Evolutionary conservation across 2,797 vertebrate genomes (phyloP).

Genomic region (Arrhamphus sclerolepis): DNA sequence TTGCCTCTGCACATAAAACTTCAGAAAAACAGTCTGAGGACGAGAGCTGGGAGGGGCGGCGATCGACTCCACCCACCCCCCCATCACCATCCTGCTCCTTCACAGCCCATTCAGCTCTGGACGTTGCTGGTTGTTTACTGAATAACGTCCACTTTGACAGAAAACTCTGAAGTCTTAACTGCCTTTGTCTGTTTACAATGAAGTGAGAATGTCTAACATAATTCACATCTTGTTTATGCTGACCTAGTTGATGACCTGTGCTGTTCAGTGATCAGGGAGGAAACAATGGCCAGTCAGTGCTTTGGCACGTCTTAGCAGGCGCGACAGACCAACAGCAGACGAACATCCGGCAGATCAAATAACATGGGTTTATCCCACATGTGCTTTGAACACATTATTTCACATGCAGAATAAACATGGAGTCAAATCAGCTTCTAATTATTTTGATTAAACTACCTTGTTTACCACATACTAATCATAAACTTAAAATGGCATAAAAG

Average conservation of each 20-base stretch:
- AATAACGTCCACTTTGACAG: slow-evolving; percentile 39
- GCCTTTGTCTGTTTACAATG: slow-evolving; percentile 38
- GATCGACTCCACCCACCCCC: slow-evolving; percentile 38
- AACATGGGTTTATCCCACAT: slow-evolving; percentile 29
- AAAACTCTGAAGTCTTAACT: slow-evolving; percentile 48
- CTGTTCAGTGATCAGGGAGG: slow-evolving; percentile 28
- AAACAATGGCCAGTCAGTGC: slow-evolving; percentile 46
- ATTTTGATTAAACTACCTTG: background rate
- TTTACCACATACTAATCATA: background rate
- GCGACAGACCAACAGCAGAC: slow-evolving; percentile 40
- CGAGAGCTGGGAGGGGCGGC: slow-evolving; percentile 44
- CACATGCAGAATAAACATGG: slow-evolving; percentile 1
- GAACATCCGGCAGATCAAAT: slow-evolving; percentile 44
- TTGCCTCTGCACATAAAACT: slow-evolving; percentile 76
- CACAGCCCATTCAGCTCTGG: slow-evolving; percentile 38
- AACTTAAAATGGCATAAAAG: background rate
- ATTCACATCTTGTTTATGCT: slow-evolving; percentile 25
- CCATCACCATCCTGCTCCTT: slow-evolving; percentile 22
- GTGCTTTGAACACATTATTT: slow-evolving; percentile 23
- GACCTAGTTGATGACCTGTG: slow-evolving; percentile 17
- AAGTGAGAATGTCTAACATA: slow-evolving; percentile 37
- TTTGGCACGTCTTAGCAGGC: slow-evolving; percentile 52
- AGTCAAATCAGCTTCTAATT: background rate
- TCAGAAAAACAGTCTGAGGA: slow-evolving; percentile 66
- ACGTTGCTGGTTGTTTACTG: slow-evolving; percentile 48